Conservation (phyloP, 2,888 invertebrate species). For the Drosophila monieri region DNA sequence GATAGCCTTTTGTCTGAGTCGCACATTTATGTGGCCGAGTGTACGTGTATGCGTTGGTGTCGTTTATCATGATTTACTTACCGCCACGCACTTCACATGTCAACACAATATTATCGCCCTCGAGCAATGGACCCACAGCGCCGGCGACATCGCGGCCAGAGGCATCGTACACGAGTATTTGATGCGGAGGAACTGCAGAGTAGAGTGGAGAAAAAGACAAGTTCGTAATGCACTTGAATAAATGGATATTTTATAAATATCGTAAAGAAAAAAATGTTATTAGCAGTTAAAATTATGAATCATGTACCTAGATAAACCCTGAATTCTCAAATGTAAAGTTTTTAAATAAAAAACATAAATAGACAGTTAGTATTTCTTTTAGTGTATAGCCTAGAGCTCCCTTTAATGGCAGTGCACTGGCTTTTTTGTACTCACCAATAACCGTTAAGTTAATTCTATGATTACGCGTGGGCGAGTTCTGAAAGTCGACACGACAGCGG, state of each 20-base stretch:
- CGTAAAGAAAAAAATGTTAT: slow-evolving; percentile 60
- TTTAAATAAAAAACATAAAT: no score
- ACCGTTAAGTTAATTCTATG: slow-evolving; percentile 95
- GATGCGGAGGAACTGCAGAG: slow-evolving; percentile 92
- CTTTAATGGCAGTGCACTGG: slow-evolving; percentile 60
- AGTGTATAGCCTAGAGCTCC: slow-evolving; percentile 21
- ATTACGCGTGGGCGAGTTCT: slow-evolving; percentile 94
- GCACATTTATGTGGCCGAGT: slow-evolving; percentile 74
- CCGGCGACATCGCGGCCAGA: slow-evolving; percentile 92
- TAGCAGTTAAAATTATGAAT: not conserved
- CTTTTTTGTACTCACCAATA: slow-evolving; percentile 89
- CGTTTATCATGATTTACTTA: slow-evolving; percentile 85
- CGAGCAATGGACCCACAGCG: slow-evolving; percentile 92
- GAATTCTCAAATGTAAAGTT: no score
- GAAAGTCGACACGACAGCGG: slow-evolving; percentile 95
- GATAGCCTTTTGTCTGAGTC: slow-evolving; percentile 80
- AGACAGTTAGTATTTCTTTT: slow-evolving; percentile 1
- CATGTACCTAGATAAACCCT: no score
- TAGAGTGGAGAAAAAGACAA: slow-evolving; percentile 1
- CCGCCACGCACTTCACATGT: slow-evolving; percentile 95
- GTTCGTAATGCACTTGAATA: not conserved
- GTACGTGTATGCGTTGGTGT: slow-evolving; percentile 58
- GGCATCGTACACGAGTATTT: slow-evolving; percentile 92
- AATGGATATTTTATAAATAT: not conserved
- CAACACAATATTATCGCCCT: slow-evolving; percentile 91